Percentiles rank a stretch among this genome's conserved stretches.
Evolutionary conservation across 2,888 invertebrate genomes (phyloP).

Genomic region (Cryptocheilus praepositus): DNA sequence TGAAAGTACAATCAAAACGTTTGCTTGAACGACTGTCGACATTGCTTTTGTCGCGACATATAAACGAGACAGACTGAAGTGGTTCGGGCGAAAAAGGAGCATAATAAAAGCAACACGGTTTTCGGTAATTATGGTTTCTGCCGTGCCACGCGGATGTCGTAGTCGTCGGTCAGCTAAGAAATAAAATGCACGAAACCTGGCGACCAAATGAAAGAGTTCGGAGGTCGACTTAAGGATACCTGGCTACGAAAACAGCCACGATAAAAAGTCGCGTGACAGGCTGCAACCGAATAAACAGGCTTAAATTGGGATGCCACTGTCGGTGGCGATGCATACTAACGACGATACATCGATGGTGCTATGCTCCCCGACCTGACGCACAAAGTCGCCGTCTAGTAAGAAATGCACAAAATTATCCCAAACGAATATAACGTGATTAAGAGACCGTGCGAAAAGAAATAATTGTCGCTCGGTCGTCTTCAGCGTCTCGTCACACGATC

Average conservation of each 20-base stretch:
- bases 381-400: no score
- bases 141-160: no score
- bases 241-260: constrained; percentile 45
- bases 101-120: not conserved
- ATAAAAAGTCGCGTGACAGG: constrained; percentile 46
- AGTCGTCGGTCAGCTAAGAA: not conserved
- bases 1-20: no score
- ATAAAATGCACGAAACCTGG: constrained; percentile 33
- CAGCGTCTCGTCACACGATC: no score
- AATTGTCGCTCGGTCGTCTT: no score
- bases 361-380: not conserved
- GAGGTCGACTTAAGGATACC: constrained; percentile 49
- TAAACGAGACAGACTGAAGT: no score
- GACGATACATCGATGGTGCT: not conserved
- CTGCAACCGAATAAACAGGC: constrained; percentile 42
- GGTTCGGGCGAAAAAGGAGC: no score
- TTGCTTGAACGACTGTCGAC: no score
- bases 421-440: no score
- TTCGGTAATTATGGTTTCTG: not conserved
- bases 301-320: constrained; percentile 37
- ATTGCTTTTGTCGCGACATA: no score
- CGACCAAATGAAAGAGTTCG: constrained; percentile 45
- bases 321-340: constrained; percentile 1
- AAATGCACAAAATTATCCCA: not conserved
- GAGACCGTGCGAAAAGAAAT: no score